Evolutionary conservation across 1,140 invertebrate genomes (phyloP).

Genomic region (Octopus bimaculoides): DNA sequence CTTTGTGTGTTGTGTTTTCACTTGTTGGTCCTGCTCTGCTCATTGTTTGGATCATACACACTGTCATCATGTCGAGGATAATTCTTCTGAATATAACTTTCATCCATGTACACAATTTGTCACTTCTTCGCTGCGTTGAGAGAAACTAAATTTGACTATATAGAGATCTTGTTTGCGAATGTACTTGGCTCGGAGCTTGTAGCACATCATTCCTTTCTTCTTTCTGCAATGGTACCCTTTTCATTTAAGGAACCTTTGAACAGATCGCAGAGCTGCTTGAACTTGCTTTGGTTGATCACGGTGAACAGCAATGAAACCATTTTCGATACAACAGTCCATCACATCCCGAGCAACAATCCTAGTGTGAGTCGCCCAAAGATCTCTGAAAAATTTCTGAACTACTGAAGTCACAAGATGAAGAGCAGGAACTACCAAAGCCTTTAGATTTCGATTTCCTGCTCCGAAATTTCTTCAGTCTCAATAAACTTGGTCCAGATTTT

Average conservation of each 20-base stretch:
- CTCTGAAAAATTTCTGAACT: not conserved
- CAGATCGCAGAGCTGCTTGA: not conserved
- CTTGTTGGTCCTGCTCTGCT: not conserved
- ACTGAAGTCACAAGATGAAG: not conserved
- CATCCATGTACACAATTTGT: not conserved
- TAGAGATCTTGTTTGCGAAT: not conserved
- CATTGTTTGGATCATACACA: not conserved
- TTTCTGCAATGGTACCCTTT: not conserved
- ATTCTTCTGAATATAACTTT: not conserved
- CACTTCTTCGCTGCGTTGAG: not conserved
- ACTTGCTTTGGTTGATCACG: not conserved
- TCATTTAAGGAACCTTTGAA: not conserved
- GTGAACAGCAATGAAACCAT: not conserved
- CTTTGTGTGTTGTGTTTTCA: not conserved
- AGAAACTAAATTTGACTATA: not conserved
- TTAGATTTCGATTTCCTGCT: too few species aligned
- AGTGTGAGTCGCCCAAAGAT: not conserved
- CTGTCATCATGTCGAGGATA: not conserved
- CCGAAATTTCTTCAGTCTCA: too few species aligned
- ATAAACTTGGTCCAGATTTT: too few species aligned
- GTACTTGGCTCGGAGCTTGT: not conserved
- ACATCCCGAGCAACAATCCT: not conserved
- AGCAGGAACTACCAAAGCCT: not conserved
- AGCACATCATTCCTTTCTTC: not conserved
- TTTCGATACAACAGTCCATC: not conserved